Base-by-base conservation (phyloP, 1,140 invertebrate species). In the Contarinia nasturtii region DNA sequence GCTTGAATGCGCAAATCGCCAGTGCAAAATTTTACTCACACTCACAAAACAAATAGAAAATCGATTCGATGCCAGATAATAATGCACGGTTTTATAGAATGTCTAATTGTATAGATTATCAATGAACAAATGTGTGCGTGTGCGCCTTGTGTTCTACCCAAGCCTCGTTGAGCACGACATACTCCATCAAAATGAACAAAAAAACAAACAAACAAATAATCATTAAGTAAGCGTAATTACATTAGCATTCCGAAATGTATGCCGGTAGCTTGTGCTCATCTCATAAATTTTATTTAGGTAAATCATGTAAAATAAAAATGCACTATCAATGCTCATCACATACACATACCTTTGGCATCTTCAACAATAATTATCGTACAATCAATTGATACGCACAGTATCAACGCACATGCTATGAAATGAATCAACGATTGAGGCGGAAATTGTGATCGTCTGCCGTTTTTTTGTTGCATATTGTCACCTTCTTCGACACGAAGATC, bases 351-450 rank as follows among this genome's bases (percentile, higher is more conserved):
- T 42, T 42, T 47, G 7, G 37, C 36, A 47, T 47, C 46, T 27
- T 47, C 46, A 22, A 47, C n/a, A 22, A 47, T 41, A 33, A 47
- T 41, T 14, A 47, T 47, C 17, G 46, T 41, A 19, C 38, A 43
- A 43, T 43, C n/a, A 4, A 20, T 19, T 21, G 11, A 43, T 18
- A 43, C 41, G n/a, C 27, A 40, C 38, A 17, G 15, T 19, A 40
- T 15, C n/a, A 40, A 19, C 10, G 38, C 20, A 44, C 42, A 19
- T 20, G 21, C 20, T 22, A 22, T 22, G 20, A 20, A n/a, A 12
- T 14, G 27, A 21, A 44, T 22, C 18, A 22, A 20, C 7, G 27
- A 19, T 22, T 4, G 27, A n/a, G 21, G 42, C 20, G 42, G 21
- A 20, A 21, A 20, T 8, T 20, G 41, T 14, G 41, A 12, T 44